Percentiles rank a stretch among this genome's conserved stretches.
These are phyloP conservation scores for Nerophis lumbriciformis DNA, from an alignment of 2,113 vertebrate genomes.

Conservation along the genomic window DNA sequence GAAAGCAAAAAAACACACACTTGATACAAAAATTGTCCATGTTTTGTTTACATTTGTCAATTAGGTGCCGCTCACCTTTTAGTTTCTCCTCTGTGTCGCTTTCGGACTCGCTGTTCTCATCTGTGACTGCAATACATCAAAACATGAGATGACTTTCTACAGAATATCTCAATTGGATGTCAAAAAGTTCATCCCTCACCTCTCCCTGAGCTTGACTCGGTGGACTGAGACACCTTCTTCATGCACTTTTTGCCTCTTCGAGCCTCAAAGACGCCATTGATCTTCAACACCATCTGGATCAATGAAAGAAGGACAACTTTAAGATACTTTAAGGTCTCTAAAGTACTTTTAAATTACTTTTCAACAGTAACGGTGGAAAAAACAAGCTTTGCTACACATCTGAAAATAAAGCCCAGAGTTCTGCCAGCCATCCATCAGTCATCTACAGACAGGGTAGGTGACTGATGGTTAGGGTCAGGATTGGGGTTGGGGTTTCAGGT, in stretches of 20 bases:
- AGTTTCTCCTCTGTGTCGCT: slow-evolving; percentile 95
- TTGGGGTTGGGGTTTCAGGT: no score
- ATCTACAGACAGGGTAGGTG: slow-evolving; percentile 18
- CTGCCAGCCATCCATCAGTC: slow-evolving; percentile 1
- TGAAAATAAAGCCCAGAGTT: slow-evolving; percentile 10
- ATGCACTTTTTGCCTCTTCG: slow-evolving; percentile 91
- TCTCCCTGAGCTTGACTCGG: slow-evolving; percentile 89
- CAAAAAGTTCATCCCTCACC: slow-evolving; percentile 62
- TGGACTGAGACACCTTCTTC: slow-evolving; percentile 90
- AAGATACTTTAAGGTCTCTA: slow-evolving; percentile 2
- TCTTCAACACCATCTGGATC: slow-evolving; percentile 87
- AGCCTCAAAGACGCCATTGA: slow-evolving; percentile 90
- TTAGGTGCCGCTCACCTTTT: slow-evolving; percentile 75
- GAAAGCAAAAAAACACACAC: slow-evolving; percentile 7
- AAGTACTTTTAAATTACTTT: slow-evolving; percentile 1
- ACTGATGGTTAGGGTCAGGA: no score
- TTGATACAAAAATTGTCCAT: slow-evolving; percentile 1
- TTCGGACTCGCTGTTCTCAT: slow-evolving; percentile 96
- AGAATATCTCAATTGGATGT: not conserved
- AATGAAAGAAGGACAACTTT: slow-evolving; percentile 27
- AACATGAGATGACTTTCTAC: not conserved
- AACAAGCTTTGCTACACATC: not conserved
- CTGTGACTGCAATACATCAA: slow-evolving; percentile 74
- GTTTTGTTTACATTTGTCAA: not conserved
- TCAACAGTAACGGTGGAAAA: no score